Conservation (phyloP, 30 jellyfish, hydroid and myxozoan species). For the Hydra vulgaris region DNA sequence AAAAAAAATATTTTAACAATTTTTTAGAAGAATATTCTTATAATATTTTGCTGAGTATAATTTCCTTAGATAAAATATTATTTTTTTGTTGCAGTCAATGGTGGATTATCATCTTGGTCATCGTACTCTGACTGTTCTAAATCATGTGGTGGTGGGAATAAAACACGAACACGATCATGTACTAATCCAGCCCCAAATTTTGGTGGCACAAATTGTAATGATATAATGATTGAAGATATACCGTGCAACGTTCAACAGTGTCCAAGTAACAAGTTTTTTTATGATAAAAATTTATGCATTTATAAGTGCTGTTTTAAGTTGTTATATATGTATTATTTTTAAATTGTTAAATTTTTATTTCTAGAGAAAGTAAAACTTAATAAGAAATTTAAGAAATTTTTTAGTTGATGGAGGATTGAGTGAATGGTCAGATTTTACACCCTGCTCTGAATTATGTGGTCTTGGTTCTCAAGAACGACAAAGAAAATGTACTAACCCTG, state of each 20-base stretch:
- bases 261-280: conserved; percentile 27
- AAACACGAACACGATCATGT: conserved; percentile 41
- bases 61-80: too few species aligned
- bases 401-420: conserved; percentile 25
- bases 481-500: conserved; percentile 38
- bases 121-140: conserved; percentile 35
- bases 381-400: neutral
- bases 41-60: too few species aligned
- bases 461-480: conserved; percentile 30
- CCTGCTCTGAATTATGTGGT: conserved; percentile 26
- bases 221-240: conserved; percentile 1
- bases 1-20: too few species aligned
- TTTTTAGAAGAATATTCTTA: too few species aligned
- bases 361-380: neutral
- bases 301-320: neutral
- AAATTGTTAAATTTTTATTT: too few species aligned
- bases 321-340: neutral
- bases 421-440: conserved; percentile 15
- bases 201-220: conserved; percentile 48
- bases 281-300: too few species aligned
- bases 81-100: conserved; percentile 41
- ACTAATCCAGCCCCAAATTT: conserved; percentile 47
- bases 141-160: conserved; percentile 58
- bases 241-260: conserved; percentile 28
- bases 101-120: conserved; percentile 57